Conservation (phyloP, 2,888 invertebrate species). For the Mythimna vitellina region DNA sequence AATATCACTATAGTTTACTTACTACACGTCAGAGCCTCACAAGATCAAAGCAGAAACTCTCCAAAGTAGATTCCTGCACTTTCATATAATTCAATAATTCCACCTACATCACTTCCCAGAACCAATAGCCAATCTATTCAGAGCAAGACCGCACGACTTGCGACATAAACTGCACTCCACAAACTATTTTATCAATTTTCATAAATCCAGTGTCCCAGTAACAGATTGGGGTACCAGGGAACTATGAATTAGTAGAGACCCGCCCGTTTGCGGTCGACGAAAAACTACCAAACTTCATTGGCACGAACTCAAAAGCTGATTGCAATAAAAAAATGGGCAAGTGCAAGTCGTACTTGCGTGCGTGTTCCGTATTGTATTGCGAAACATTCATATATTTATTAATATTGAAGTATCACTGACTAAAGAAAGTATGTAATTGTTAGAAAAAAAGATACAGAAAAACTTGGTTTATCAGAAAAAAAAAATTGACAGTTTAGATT, state of each 20-base stretch:
- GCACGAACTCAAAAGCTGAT: conserved; percentile 68
- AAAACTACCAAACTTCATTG: conserved; percentile 73
- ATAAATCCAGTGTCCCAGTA: conserved; percentile 58
- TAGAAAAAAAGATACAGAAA: not conserved
- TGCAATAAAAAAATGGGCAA: conserved; percentile 33
- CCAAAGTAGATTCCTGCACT: not conserved
- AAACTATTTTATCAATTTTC: conserved; percentile 64
- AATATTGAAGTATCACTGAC: not conserved
- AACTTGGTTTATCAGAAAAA: not conserved
- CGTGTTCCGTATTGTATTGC: not conserved
- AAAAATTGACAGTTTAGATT: too few species aligned
- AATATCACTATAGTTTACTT: too few species aligned
- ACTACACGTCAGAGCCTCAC: too few species aligned
- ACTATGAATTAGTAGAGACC: conserved; percentile 63
- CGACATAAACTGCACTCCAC: conserved; percentile 40
- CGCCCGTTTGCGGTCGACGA: conserved; percentile 62
- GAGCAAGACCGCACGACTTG: not conserved
- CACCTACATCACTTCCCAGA: not conserved
- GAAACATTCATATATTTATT: not conserved
- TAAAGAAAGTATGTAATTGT: not conserved
- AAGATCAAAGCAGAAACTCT: not conserved
- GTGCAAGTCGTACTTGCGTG: not conserved
- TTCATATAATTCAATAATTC: conserved; percentile 4
- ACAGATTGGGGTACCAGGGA: conserved; percentile 57
- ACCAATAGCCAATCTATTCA: conserved; percentile 22